phyloP scores from a whole-genome alignment of 2,113 vertebrate genomes.

The Takifugu flavidus region DNA sequence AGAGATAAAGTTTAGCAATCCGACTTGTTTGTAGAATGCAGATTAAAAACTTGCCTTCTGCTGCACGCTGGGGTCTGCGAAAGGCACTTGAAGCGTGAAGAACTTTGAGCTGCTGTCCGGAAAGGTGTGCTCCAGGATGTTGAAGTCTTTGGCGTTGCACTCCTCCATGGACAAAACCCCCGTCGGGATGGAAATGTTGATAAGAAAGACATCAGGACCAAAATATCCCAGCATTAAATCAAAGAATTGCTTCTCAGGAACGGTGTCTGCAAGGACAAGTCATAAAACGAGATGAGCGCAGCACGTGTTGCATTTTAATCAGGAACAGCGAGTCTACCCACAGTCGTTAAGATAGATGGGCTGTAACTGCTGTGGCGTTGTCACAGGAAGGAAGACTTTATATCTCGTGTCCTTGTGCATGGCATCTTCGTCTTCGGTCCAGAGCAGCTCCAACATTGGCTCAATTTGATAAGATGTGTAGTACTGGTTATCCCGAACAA shows the following conservation, averaged over 20 bases:
- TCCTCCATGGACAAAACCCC: conserved; percentile 52
- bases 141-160: conserved; percentile 54
- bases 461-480: conserved; percentile 59
- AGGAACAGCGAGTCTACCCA: conserved; percentile 32
- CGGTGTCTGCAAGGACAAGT: conserved; percentile 48
- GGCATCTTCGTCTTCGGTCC: conserved; percentile 65
- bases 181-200: conserved; percentile 65
- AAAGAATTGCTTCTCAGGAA: conserved; percentile 55
- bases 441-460: conserved; percentile 72
- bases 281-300: background rate
- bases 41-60: conserved; percentile 53
- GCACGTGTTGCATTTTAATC: no score
- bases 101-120: conserved; percentile 63
- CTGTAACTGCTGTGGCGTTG: conserved; percentile 40
- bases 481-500: conserved; percentile 45
- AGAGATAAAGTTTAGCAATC: background rate
- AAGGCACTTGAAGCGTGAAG: conserved; percentile 67
- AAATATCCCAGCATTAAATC: conserved; percentile 71
- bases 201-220: conserved; percentile 69
- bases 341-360: conserved; percentile 53
- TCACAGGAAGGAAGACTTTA: conserved; percentile 71
- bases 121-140: conserved; percentile 43
- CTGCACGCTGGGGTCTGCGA: conserved; percentile 56
- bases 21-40: no score
- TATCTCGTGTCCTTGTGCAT: conserved; percentile 63